phyloP scores from a whole-genome alignment of 2,888 invertebrate species.

The Malthinus flaveolus region DNA sequence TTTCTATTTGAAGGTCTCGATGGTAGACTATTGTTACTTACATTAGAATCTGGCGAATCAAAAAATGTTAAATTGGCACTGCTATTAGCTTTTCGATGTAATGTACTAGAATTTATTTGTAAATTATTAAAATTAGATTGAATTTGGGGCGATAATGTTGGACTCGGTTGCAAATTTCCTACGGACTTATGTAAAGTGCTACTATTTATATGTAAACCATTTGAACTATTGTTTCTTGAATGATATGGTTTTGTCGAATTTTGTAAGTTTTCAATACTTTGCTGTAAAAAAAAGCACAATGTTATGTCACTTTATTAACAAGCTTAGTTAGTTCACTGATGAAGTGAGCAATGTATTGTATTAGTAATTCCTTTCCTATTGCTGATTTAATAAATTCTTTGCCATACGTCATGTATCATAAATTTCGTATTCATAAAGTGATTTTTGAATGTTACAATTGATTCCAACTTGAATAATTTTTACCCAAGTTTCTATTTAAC shows the following conservation, averaged over 20 bases:
- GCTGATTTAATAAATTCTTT: too few species aligned
- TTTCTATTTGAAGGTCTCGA: slow-evolving; percentile 68
- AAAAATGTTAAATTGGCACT: slow-evolving; percentile 47
- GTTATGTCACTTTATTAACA: too few species aligned
- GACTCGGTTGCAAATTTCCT: slow-evolving; percentile 9
- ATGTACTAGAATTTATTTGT: slow-evolving; percentile 44
- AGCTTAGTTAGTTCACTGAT: too few species aligned
- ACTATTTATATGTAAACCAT: slow-evolving; percentile 29
- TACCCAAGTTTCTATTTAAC: too few species aligned
- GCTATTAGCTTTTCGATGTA: slow-evolving; percentile 52
- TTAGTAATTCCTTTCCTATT: too few species aligned
- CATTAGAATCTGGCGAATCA: slow-evolving; percentile 36
- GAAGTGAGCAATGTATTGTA: too few species aligned
- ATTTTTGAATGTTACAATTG: too few species aligned
- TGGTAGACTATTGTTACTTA: slow-evolving; percentile 33
- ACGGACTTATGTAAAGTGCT: slow-evolving; percentile 19
- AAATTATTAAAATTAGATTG: slow-evolving; percentile 20
- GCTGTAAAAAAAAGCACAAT: slow-evolving; percentile 13
- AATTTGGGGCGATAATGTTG: slow-evolving; percentile 16
- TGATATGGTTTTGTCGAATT: slow-evolving; percentile 21
- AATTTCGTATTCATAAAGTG: too few species aligned
- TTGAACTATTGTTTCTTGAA: slow-evolving; percentile 32
- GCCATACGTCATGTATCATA: too few species aligned
- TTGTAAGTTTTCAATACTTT: slow-evolving; percentile 22
- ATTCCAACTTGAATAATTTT: too few species aligned